Percentiles rank a stretch among this genome's conserved stretches.
Conservation (phyloP, 2,113 vertebrate genomes). For the Micronycteris hirsuta region DNA sequence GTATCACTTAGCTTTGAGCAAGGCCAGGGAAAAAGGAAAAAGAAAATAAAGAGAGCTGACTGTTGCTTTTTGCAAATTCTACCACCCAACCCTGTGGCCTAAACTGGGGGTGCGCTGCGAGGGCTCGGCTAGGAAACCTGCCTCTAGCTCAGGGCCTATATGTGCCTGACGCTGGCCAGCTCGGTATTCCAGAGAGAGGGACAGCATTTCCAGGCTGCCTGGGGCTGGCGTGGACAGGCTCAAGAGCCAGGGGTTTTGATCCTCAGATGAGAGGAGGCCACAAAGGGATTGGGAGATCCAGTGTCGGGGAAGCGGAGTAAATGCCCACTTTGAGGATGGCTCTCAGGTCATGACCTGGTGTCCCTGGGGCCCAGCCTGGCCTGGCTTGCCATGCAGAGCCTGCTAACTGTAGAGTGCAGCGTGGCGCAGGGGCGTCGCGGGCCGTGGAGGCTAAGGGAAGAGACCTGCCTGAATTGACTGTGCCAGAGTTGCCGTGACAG, state of each 20-base stretch:
- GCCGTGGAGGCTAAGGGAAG: conserved; percentile 71
- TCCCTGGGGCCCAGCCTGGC: conserved; percentile 25
- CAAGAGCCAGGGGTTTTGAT: background rate
- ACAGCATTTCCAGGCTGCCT: background rate
- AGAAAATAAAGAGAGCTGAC: background rate
- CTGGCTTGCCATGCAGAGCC: background rate
- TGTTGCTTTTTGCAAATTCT: background rate
- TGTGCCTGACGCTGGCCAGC: background rate
- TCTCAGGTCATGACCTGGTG: fast-evolving
- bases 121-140: background rate
- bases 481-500: conserved; percentile 80
- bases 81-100: background rate
- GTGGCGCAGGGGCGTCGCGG: background rate
- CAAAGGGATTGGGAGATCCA: background rate
- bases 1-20: background rate
- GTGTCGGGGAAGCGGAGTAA: background rate
- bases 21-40: background rate
- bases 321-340: background rate
- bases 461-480: conserved; percentile 85
- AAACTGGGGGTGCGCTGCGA: background rate
- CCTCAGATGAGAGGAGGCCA: background rate
- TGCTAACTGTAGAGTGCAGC: conserved; percentile 28
- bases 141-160: background rate
- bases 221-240: conserved; percentile 54
- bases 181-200: conserved; percentile 32